phyloP scores from a whole-genome alignment of 2,888 invertebrate genomes.

The Congeria kusceri region DNA sequence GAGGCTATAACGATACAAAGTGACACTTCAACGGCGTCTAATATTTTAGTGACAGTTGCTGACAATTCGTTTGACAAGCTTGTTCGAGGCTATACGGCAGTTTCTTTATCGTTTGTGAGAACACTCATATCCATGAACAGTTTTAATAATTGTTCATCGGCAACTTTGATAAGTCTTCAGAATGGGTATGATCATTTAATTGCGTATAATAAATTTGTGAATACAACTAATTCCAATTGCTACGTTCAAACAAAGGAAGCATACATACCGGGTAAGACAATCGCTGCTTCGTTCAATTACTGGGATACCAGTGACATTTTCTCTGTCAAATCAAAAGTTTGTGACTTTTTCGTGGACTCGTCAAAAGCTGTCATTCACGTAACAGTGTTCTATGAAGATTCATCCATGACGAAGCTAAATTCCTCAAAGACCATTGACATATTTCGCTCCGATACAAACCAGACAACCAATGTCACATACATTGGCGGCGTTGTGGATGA shows the following conservation, averaged over 20 bases:
- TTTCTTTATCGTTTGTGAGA: neutral
- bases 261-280: neutral
- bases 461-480: neutral
- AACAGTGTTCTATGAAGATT: neutral
- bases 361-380: neutral
- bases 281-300: neutral
- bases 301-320: constrained; percentile 12
- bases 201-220: neutral
- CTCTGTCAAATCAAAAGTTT: constrained; percentile 9
- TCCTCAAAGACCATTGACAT: neutral
- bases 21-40: neutral
- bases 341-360: constrained; percentile 19
- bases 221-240: neutral
- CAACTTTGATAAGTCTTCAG: neutral
- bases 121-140: neutral
- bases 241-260: neutral
- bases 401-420: neutral
- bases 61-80: neutral
- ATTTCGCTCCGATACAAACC: neutral
- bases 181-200: constrained; percentile 1
- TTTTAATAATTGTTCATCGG: constrained; percentile 3
- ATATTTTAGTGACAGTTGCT: neutral
- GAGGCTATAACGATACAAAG: neutral
- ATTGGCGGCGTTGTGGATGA: constrained; percentile 12
- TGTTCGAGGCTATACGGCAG: neutral